A percentile compares a stretch with the other conserved stretches of the same genome.
Conservation (phyloP, 2,797 vertebrate genomes). For the Fringilla coelebs region DNA sequence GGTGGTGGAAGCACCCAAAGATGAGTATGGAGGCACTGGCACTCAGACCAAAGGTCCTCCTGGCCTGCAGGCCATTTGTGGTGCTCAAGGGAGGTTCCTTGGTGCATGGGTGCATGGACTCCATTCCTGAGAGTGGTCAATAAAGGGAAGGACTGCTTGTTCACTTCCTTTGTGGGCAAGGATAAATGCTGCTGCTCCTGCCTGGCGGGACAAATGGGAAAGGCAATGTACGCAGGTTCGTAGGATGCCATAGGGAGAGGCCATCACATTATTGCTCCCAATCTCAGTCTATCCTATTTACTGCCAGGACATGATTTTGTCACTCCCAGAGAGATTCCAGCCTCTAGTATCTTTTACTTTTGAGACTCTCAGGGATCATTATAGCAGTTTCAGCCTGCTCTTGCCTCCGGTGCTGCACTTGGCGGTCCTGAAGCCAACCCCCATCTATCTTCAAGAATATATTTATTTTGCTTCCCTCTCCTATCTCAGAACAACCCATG, state of each 20-base stretch:
- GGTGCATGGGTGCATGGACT: neutral
- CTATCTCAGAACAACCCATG: neutral
- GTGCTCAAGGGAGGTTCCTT: conserved; percentile 6
- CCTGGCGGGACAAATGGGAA: conserved; percentile 42
- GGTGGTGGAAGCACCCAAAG: neutral
- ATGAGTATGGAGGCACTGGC: neutral
- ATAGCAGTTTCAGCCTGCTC: neutral
- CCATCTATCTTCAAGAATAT: neutral
- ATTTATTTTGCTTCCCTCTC: neutral
- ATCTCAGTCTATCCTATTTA: neutral
- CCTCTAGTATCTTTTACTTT: neutral
- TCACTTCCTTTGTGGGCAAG: conserved; percentile 51
- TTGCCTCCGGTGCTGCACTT: neutral
- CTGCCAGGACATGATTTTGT: neutral
- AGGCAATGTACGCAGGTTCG: neutral
- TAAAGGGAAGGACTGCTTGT: neutral
- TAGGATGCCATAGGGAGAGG: neutral
- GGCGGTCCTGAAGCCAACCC: neutral
- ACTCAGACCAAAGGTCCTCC: conserved; percentile 3
- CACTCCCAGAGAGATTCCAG: conserved; percentile 11
- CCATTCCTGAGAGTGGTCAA: conserved; percentile 15
- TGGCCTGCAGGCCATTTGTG: neutral
- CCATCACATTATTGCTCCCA: neutral
- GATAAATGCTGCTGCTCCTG: conserved; percentile 56
- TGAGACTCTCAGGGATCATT: neutral